Base-by-base conservation (phyloP, 2,797 vertebrate species). In the Hapalemur alaotrensis region DNA sequence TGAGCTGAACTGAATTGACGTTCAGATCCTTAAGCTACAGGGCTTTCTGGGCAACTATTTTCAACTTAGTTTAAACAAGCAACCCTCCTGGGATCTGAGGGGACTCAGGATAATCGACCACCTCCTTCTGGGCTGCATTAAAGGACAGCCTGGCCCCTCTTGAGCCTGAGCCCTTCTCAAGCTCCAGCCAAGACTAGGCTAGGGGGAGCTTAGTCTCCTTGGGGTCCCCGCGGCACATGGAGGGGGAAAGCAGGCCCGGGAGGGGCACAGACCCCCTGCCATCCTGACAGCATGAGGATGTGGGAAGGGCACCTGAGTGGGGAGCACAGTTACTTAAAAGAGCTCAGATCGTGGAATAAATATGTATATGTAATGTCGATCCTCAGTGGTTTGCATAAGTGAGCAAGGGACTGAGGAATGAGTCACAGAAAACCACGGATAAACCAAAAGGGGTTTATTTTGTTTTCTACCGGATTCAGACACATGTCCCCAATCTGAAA, bases 31-130 rank as follows among this genome's bases (percentile, higher is more conserved):
- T 57, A 59, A 61, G 65, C 54, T 46, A 15, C 80, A 84, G 61
- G 46, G 43, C 61, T 84, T 88, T 81, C 52, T 91, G 84, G 65
- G 76, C 22, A 25, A 50, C 73, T 84, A 65, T 73, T 83, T 76
- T 93, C 59, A 81, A 81, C 72, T 90, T 59, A 52, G n/a, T 73
- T 70, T 88, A 80, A 85, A 69, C 96, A 92, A 13, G 6, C 22
- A 69, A 25, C 73, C 7, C 30, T 20, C 23, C 63, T 46, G n/a
- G 75, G 63, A 59, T 73, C 73, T 76, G 91, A 83, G 12, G 30
- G 72, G 50, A 89, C 20, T 80, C 57, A 70, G 82, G 38, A 80
- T 30, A 22, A 82, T 80, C 0, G 1, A 72, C 12, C 7, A 48
- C 75, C 18, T 82, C 78, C 82, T 92, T 82, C 43, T 35, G 43